These are phyloP conservation scores for Lepeophtheirus nordmannii DNA, from an alignment of 2,888 invertebrate genomes.

Conservation along the genomic window DNA sequence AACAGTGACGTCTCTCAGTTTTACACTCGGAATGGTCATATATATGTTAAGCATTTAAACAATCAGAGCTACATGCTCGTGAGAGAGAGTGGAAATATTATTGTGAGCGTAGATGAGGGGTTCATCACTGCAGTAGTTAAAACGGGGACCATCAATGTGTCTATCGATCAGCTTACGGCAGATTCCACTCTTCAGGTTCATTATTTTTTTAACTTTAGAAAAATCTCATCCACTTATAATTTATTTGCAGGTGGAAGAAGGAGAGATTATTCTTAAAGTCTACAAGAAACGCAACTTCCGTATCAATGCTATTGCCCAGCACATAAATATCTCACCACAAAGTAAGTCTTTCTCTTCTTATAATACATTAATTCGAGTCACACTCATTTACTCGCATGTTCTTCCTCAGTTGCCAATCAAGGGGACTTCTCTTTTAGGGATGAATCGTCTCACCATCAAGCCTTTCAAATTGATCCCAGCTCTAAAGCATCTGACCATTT, in stretches of 20 bases:
- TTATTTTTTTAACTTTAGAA: background rate
- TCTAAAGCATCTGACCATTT: background rate
- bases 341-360: background rate
- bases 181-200: constrained; percentile 12
- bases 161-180: background rate
- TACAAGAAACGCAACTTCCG: background rate
- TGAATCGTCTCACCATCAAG: background rate
- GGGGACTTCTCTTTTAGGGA: background rate
- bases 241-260: background rate
- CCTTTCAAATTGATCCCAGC: background rate
- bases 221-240: background rate
- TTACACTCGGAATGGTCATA: constrained; percentile 14
- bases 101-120: background rate
- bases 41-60: background rate
- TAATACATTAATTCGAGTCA: background rate
- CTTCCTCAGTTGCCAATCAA: background rate
- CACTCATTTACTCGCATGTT: background rate
- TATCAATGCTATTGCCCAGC: background rate
- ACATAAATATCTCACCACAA: background rate
- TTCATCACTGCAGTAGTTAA: constrained; percentile 3
- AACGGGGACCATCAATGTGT: background rate
- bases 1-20: constrained; percentile 1
- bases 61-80: constrained; percentile 12
- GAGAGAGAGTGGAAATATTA: constrained; percentile 1
- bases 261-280: background rate